These are phyloP conservation scores for Cerastis rubricosa DNA, from an alignment of 2,888 invertebrate species.

Conservation along the genomic window DNA sequence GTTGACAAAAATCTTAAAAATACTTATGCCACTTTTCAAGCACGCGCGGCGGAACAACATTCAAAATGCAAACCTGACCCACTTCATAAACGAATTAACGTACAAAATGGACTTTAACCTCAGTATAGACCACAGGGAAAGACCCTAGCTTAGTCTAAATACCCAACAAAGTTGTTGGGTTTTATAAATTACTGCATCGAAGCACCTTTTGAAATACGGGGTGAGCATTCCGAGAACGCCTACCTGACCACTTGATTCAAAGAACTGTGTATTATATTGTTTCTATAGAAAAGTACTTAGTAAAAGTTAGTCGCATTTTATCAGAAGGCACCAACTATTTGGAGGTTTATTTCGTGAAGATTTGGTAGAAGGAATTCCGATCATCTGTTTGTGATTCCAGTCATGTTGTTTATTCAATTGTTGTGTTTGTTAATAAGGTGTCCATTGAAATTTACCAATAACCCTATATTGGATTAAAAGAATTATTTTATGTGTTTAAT, in stretches of 20 bases:
- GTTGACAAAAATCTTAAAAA: constrained; percentile 4
- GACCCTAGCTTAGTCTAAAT: constrained; percentile 28
- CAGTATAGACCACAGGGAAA: constrained; percentile 38
- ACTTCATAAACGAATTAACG: constrained; percentile 31
- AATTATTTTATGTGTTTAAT: neutral
- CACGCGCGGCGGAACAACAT: neutral
- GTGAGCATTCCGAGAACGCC: constrained; percentile 57
- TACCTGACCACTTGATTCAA: constrained; percentile 63
- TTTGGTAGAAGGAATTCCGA: constrained; percentile 24
- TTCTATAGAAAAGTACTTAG: constrained; percentile 60
- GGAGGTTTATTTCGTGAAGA: neutral
- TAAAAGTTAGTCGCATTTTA: constrained; percentile 27
- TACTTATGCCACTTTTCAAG: constrained; percentile 26
- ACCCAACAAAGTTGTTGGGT: constrained; percentile 26
- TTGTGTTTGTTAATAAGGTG: constrained; percentile 1
- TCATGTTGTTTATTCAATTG: constrained; percentile 15
- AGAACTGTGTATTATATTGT: constrained; percentile 57
- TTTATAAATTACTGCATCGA: constrained; percentile 36
- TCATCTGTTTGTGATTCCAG: constrained; percentile 31
- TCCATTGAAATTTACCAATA: neutral
- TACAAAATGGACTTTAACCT: constrained; percentile 40
- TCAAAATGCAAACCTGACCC: constrained; percentile 5
- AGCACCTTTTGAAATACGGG: constrained; percentile 59
- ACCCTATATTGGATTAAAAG: neutral
- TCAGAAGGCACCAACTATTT: neutral